These are phyloP conservation scores for Arrhopalites spinosus DNA, from an alignment of 2,888 invertebrate species.

Conservation along the genomic window DNA sequence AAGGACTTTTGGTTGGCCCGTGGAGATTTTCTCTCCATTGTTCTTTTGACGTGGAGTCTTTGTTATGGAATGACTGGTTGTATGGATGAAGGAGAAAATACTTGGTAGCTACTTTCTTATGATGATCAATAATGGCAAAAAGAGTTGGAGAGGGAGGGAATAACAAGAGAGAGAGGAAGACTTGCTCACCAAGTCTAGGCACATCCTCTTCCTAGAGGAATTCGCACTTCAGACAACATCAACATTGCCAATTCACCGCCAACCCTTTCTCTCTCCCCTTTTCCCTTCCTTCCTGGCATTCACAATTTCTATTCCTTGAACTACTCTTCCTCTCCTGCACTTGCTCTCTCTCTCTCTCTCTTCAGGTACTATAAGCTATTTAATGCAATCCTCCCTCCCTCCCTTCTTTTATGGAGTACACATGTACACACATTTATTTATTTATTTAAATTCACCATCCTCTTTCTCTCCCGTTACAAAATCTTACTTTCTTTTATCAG, in stretches of 20 bases:
- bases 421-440: too few relatives aligned
- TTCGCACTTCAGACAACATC: constrained; percentile 48
- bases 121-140: constrained; percentile 50
- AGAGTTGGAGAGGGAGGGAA: constrained; percentile 25
- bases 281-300: constrained; percentile 22
- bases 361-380: background rate
- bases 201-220: constrained; percentile 44
- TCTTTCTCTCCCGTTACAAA: too few relatives aligned
- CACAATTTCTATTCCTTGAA: constrained; percentile 26
- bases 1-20: constrained; percentile 34
- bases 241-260: constrained; percentile 48
- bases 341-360: background rate
- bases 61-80: constrained; percentile 30
- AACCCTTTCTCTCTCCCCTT: constrained; percentile 24
- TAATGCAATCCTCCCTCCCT: background rate
- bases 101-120: constrained; percentile 43
- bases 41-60: constrained; percentile 37
- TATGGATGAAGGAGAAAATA: constrained; percentile 38
- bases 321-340: background rate
- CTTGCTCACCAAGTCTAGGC: constrained; percentile 27
- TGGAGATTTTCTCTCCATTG: constrained; percentile 35
- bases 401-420: background rate
- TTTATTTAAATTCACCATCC: too few relatives aligned
- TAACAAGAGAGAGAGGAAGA: background rate
- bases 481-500: too few relatives aligned